phyloP scores from a whole-genome alignment of 30 jellyfish, hydroid and myxozoan genomes.

The Hydractinia symbiolongicarpus region DNA sequence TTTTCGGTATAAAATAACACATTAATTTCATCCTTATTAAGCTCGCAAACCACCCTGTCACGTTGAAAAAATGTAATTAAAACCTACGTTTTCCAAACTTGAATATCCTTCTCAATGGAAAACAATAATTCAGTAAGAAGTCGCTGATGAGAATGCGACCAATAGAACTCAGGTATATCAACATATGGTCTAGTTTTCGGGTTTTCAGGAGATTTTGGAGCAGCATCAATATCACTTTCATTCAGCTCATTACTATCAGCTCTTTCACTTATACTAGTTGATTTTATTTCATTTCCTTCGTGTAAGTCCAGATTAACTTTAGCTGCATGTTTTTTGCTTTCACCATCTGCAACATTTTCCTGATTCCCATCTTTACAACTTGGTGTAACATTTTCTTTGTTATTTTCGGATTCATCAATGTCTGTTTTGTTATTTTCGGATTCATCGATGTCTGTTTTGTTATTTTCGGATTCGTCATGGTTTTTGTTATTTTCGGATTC shows the following conservation, averaged over 20 bases:
- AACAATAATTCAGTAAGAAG: slow-evolving; percentile 78
- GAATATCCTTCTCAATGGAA: slow-evolving; percentile 83
- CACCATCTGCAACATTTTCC: neutral
- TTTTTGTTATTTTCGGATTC: too few species aligned
- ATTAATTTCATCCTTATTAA: too few species aligned
- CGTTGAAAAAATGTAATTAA: too few species aligned
- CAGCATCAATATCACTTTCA: neutral
- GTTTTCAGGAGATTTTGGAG: slow-evolving; percentile 40
- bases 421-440: too few species aligned
- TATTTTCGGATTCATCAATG: too few species aligned
- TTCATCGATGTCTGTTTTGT: too few species aligned
- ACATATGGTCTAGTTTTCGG: slow-evolving; percentile 71
- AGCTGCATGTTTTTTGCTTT: neutral
- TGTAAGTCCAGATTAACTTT: too few species aligned
- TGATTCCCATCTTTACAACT: neutral
- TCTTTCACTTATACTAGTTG: neutral
- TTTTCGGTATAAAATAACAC: too few species aligned
- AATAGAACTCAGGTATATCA: slow-evolving; percentile 86
- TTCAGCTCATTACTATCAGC: neutral
- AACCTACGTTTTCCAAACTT: slow-evolving; percentile 98
- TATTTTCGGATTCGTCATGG: too few species aligned
- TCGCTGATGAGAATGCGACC: slow-evolving; percentile 90
- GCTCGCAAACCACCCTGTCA: too few species aligned
- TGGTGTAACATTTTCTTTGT: neutral
- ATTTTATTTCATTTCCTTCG: neutral